Evolutionary conservation across 2,797 vertebrate genomes (phyloP), one percentile per base, ranked within the genome.

Genomic region (Perodicticus potto): DNA sequence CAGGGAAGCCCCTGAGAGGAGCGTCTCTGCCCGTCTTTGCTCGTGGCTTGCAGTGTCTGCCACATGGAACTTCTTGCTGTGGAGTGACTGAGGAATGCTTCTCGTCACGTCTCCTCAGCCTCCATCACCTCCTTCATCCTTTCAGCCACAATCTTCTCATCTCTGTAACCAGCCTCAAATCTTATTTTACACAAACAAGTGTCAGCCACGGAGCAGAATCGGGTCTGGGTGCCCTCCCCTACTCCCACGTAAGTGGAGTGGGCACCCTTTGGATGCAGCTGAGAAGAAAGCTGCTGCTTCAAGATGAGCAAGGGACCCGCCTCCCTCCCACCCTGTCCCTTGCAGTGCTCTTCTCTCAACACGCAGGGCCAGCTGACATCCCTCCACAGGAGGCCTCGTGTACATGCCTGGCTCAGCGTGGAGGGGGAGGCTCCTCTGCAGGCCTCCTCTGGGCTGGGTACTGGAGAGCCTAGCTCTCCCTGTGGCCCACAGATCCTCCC

Each of bases 331-430:
- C 82, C 57, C 73, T 40, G 61, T 55, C 13, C n/a, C 11, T 49
- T 37, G 32, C 57, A 3, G 59, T 49, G 29, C 63, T 34, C 4
- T 63, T n/a, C 82, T 85, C 32, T 80, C 37, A 27, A 13, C 45
- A 45, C 0, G 7, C 25, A 2, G 0, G 3, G 43, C 61, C 59
- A 57, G 65, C 32, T 59, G 16, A 59, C 7, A 0, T n/a, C 40
- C 72, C 82, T 73, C n/a, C 7, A 9, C 55, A 69, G 55, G 74
- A 70, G 32, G 49, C 20, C 59, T 27, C 12, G 29, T 7, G 40
- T 55, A 37, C 6, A 1, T 0, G 13, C n/a, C 27, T 53, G 27
- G 17, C 37, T 73, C 27, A 22, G 55, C 8, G 10, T 37, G 29
- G 12, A 0, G 2, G 70, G 5, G 29, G 37, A 34, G 27, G 34